Conservation (phyloP, 1,140 invertebrate species). For the Hestina assimilis region DNA sequence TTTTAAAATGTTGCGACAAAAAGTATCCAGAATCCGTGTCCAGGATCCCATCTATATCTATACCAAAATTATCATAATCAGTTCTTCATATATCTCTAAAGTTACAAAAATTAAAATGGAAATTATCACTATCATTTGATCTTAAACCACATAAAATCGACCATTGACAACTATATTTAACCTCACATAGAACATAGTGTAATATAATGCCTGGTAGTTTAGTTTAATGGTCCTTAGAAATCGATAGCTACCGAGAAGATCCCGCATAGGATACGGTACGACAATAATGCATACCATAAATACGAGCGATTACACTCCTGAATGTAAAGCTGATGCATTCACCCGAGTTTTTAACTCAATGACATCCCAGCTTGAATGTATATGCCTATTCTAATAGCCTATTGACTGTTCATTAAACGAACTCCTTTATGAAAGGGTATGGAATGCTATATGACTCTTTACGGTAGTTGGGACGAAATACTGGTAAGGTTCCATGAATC, state of each 20-base stretch:
- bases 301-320: constrained; percentile 1
- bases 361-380: constrained; percentile 10
- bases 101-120: too few species aligned
- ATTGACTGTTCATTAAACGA: constrained; percentile 13
- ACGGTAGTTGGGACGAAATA: constrained; percentile 10
- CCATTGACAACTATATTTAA: too few species aligned
- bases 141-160: too few species aligned
- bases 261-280: too few species aligned
- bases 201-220: too few species aligned
- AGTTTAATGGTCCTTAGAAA: neutral
- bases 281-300: neutral
- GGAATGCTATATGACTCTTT: constrained; percentile 14
- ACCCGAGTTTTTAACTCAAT: constrained; percentile 18
- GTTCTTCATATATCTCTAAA: too few species aligned
- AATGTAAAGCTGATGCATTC: constrained; percentile 14
- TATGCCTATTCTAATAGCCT: constrained; percentile 15
- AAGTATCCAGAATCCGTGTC: too few species aligned
- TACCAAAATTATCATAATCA: too few species aligned
- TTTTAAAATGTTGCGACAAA: too few species aligned
- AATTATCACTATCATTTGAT: too few species aligned
- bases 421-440: constrained; percentile 14
- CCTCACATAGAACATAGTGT: too few species aligned
- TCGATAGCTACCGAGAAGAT: neutral
- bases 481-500: neutral
- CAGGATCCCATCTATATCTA: too few species aligned